phyloP scores from a whole-genome alignment of 2,113 vertebrate species.

The Apteryx owenii region DNA sequence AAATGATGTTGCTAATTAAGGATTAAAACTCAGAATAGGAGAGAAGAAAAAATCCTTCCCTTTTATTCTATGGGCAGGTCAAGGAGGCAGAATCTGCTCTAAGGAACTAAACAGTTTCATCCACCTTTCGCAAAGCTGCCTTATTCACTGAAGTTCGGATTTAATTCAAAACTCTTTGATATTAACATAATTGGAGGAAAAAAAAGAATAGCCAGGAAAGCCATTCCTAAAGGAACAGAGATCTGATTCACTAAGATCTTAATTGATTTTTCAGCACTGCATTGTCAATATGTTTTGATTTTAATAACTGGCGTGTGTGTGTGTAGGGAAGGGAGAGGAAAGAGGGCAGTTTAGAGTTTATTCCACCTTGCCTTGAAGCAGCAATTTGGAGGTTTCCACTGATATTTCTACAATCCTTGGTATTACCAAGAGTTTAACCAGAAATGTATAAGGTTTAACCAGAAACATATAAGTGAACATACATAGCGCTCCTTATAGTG shows the following conservation, averaged over 20 bases:
- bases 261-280: not conserved
- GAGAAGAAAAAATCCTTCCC: constrained; percentile 53
- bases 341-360: not conserved
- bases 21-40: constrained; percentile 77
- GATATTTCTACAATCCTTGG: not conserved
- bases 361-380: not conserved
- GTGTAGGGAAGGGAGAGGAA: not conserved
- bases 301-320: not conserved
- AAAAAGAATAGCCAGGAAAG: constrained; percentile 6
- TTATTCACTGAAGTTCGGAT: constrained; percentile 68
- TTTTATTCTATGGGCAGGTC: constrained; percentile 73
- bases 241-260: constrained; percentile 14
- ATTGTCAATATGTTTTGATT: constrained; percentile 46
- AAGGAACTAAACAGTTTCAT: constrained; percentile 49
- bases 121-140: constrained; percentile 59
- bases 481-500: not conserved
- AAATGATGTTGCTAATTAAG: constrained; percentile 86
- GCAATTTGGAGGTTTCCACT: not conserved
- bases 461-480: not conserved
- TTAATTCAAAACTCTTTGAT: constrained; percentile 68
- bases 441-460: not conserved
- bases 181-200: constrained; percentile 54
- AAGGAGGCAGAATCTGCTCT: constrained; percentile 72
- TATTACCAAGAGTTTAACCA: not conserved
- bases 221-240: not conserved